Base-by-base conservation (phyloP, 2,113 vertebrate species). In the Podocnemis expansa region DNA sequence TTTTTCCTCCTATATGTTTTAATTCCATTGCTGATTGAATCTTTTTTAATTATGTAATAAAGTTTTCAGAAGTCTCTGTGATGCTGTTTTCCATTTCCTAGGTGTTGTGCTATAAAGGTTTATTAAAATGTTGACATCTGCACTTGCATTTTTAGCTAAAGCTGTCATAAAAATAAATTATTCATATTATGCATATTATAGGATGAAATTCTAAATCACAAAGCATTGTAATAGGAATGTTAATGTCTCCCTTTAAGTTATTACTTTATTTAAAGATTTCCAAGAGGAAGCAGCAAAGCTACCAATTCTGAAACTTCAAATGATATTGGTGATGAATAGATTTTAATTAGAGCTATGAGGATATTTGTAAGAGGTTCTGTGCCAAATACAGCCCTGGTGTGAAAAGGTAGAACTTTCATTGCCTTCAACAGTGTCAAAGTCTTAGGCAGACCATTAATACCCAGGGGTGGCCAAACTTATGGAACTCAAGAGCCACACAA, bases 151-250 rank as follows among this genome's bases (percentile, higher is more conserved):
- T 91, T 63, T 38, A 78, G 47, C 70, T 87, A 60, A 91, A 78
- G 79, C 85, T 87, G 70, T 87, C 79, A 91, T 82, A 87, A 91
- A 63, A 91, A 87, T 91, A 87, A 91, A 87, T 87, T 87, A 91
- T 91, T 91, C 79, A 91, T 38, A 54, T 10, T 80, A 90, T 85
- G 84, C 76, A 90, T 38, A 47, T 3, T 41, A 13, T 78, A 87
- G 84, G 47, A 91, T 82, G 84, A 55, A 81, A 86, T 78, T 80
- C 45, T 81, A 70, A 91, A 47, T 75, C 84, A 82, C 79, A 38
- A 13, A 78, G 84, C 24, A 70, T 52, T 55, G 60, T 91, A 91
- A 87, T 67, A 49, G 27, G 47, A 85, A 60, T 63, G 79, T n/a
- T 82, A 78, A 91, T 31, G 29, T 47, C 83, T 91, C 67, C 84